Percentiles rank a stretch among this genome's conserved stretches.
These are phyloP conservation scores for Spea multiplicata DNA, from an alignment of 2,113 vertebrate genomes.

Conservation along the genomic window DNA sequence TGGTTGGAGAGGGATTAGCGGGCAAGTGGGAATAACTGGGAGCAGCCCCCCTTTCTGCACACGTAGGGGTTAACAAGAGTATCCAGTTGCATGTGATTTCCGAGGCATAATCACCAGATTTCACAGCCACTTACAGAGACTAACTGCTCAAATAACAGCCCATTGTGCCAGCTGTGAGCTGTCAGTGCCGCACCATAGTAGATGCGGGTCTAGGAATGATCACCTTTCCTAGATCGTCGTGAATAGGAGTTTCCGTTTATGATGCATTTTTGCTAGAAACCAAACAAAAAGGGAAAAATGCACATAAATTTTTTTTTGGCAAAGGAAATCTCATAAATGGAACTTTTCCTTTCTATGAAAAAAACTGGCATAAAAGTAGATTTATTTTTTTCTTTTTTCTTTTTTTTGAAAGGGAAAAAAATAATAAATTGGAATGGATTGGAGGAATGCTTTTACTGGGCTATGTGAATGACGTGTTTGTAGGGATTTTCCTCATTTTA, in stretches of 20 bases:
- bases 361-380: background rate
- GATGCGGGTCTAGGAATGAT: background rate
- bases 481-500: background rate
- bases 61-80: conserved; percentile 37
- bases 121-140: conserved; percentile 38
- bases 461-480: background rate
- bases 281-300: background rate
- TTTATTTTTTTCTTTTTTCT: background rate
- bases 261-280: too few relatives aligned
- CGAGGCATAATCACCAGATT: conserved; percentile 39
- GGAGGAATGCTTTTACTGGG: background rate
- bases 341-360: background rate
- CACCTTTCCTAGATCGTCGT: background rate
- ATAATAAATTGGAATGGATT: background rate
- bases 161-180: conserved; percentile 19
- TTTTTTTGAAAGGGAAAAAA: background rate
- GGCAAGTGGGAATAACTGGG: conserved; percentile 33
- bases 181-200: conserved; percentile 7
- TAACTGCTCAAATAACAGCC: conserved; percentile 32
- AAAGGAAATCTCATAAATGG: background rate
- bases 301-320: background rate
- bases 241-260: too few relatives aligned
- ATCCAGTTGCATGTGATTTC: conserved; percentile 42
- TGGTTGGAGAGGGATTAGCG: conserved; percentile 30
- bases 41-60: conserved; percentile 14